Evolutionary conservation across 2,113 vertebrate genomes (phyloP).

Genomic region (Hystrix cristata): DNA sequence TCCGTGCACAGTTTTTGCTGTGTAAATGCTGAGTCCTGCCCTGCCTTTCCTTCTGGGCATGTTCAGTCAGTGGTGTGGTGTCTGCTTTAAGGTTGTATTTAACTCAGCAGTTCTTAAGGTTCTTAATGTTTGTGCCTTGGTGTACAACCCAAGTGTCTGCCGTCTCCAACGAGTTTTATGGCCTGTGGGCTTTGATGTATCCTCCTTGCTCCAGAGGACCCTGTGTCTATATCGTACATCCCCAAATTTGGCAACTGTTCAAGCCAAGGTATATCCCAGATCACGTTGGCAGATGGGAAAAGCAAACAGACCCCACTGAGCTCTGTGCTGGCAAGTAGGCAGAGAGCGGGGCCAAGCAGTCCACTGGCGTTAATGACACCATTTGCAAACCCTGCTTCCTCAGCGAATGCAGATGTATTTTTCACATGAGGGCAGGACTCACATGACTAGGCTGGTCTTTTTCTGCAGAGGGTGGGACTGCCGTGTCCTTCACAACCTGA

Average conservation of each 20-base stretch:
- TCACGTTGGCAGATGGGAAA: background rate
- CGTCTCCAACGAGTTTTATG: background rate
- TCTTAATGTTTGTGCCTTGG: background rate
- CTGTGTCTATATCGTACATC: background rate
- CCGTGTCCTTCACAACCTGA: background rate
- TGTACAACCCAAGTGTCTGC: background rate
- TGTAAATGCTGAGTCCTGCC: background rate
- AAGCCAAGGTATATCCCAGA: background rate
- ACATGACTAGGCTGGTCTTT: background rate
- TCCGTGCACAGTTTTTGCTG: background rate
- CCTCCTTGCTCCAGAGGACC: background rate
- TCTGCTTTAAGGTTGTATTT: background rate
- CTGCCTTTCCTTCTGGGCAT: background rate
- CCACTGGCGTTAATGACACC: background rate
- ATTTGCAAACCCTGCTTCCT: background rate
- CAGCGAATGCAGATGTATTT: background rate
- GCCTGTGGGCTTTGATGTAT: background rate
- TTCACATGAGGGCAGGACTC: too few species aligned
- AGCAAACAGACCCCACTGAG: background rate
- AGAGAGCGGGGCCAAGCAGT: background rate
- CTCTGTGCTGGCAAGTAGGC: background rate
- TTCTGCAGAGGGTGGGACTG: background rate
- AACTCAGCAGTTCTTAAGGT: background rate
- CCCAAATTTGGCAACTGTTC: background rate
- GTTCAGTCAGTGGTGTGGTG: background rate